Percentiles rank a stretch among this genome's conserved stretches.
phyloP scores from a whole-genome alignment of 2,797 vertebrate species.

The Loriculus beryllinus region DNA sequence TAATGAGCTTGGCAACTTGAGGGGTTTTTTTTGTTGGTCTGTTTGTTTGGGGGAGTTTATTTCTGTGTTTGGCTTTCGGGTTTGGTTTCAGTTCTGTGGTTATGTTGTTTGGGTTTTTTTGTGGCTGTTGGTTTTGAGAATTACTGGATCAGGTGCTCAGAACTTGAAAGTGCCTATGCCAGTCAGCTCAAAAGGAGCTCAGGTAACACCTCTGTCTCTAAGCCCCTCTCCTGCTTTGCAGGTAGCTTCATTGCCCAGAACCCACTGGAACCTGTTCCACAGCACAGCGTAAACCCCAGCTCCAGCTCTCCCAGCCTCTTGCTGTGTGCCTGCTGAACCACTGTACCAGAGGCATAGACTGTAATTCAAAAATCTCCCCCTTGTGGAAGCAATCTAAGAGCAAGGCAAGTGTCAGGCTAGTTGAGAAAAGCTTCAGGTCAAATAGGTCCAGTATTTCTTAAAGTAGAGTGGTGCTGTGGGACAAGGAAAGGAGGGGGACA shows the following conservation, averaged over 20 bases:
- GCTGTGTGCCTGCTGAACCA: neutral
- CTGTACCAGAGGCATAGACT: rapidly evolving
- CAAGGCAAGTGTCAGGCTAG: rapidly evolving
- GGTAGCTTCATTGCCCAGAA: neutral
- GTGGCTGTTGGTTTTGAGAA: neutral
- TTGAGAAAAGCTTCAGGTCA: neutral
- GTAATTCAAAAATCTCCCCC: neutral
- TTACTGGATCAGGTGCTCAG: neutral
- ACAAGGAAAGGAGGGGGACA: neutral
- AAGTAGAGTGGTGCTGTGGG: neutral
- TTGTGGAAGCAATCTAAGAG: neutral
- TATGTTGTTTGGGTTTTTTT: too few relatives aligned
- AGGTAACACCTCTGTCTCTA: neutral
- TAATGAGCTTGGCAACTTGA: neutral
- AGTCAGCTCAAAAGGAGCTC: neutral
- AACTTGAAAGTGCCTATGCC: neutral
- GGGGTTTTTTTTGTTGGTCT: neutral
- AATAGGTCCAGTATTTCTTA: neutral
- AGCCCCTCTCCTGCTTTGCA: neutral
- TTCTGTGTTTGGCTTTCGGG: neutral
- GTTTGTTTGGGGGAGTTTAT: neutral
- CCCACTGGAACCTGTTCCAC: neutral
- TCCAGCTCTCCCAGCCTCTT: neutral
- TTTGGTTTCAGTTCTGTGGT: neutral
- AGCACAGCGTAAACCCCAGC: neutral